phyloP scores from a whole-genome alignment of 2,113 vertebrate species.

The Cebus imitator region DNA sequence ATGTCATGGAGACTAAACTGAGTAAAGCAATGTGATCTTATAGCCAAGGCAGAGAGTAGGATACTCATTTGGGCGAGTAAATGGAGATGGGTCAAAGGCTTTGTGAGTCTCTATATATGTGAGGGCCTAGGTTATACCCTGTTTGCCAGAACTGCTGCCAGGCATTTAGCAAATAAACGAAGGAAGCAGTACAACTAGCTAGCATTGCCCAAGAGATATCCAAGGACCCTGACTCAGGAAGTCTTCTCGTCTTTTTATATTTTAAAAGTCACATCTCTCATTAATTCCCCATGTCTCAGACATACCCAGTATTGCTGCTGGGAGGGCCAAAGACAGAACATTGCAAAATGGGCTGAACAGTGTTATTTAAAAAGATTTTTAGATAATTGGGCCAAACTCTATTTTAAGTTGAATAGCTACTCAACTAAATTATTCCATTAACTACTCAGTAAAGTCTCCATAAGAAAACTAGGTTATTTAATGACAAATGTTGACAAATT shows the following conservation, averaged over 20 bases:
- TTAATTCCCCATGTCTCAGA: background rate
- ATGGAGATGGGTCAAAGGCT: background rate
- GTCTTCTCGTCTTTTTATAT: background rate
- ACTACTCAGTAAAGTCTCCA: background rate
- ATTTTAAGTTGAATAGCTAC: background rate
- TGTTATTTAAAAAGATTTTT: background rate
- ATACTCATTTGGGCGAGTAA: background rate
- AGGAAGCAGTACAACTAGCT: background rate
- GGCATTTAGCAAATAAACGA: background rate
- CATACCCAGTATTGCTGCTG: background rate
- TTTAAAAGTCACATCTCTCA: background rate
- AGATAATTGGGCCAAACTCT: background rate
- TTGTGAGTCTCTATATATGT: background rate
- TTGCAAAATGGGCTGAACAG: background rate
- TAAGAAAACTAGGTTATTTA: background rate
- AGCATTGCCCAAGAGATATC: background rate
- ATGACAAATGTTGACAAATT: background rate
- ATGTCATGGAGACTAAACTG: background rate
- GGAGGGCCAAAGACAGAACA: background rate
- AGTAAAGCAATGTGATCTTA: background rate
- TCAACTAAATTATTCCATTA: background rate
- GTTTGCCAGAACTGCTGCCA: background rate
- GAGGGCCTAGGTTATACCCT: background rate
- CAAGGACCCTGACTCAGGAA: background rate
- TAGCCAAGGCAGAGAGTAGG: background rate